Percentiles rank a stretch among this genome's conserved stretches.
Evolutionary conservation across 2,888 invertebrate species (phyloP).

Genomic region (Platynereis dumerilii): DNA sequence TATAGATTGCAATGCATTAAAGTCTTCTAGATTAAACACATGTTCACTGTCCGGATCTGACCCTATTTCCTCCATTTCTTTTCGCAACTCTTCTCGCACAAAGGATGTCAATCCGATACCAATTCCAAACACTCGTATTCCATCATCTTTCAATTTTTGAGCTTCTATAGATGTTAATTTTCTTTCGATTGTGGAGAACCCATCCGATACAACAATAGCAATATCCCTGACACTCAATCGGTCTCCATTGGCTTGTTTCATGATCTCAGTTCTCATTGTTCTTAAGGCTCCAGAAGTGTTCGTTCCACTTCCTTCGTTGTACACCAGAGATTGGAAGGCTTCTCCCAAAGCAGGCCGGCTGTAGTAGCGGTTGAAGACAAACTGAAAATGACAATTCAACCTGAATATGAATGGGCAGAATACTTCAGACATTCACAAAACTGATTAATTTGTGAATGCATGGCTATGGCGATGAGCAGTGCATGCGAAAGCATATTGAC

Average conservation of each 20-base stretch:
- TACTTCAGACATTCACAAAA: conserved; percentile 25
- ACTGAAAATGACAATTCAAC: too few relatives aligned
- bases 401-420: too few relatives aligned
- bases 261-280: conserved; percentile 39
- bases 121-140: conserved; percentile 46
- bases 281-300: conserved; percentile 54
- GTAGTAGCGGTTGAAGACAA: too few relatives aligned
- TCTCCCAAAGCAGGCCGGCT: too few relatives aligned
- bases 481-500: too few relatives aligned
- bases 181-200: conserved; percentile 18
- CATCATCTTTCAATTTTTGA: conserved; percentile 39
- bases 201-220: conserved; percentile 37
- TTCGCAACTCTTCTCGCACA: conserved; percentile 36
- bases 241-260: conserved; percentile 28
- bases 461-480: too few relatives aligned
- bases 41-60: conserved; percentile 49
- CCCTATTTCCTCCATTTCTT: conserved; percentile 23
- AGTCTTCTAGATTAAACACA: conserved; percentile 49
- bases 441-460: too few relatives aligned
- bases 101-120: conserved; percentile 44
- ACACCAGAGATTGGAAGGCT: too few relatives aligned
- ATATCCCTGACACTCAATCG: conserved; percentile 36
- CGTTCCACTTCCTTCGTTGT: conserved; percentile 33
- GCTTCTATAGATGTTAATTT: conserved; percentile 38
- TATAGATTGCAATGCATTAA: conserved; percentile 45